Evolutionary conservation across 1,140 invertebrate genomes (phyloP), one percentile per base, ranked within the genome.

Genomic region (Cydia pomonella): DNA sequence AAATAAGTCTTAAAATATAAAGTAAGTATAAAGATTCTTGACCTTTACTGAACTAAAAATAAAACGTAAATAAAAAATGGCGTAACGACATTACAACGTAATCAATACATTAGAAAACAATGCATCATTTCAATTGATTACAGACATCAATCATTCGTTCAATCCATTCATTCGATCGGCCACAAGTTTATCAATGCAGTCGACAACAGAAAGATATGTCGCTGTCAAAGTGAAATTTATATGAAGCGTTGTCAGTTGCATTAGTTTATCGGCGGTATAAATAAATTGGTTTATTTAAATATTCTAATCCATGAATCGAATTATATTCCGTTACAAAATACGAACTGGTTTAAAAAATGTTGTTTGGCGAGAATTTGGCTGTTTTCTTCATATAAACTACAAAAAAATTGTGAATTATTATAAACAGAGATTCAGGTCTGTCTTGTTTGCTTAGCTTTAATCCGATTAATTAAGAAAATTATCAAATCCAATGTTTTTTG

Each of bases 71-170:
- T 23, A 59, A 69, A 66, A 69, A 69, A 38, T 38, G 27, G 64
- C 64, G 64, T 69, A 69, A 41, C 33, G 21, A 59, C 18, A 59
- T 59, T 59, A 59, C 29, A 33, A 38, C 29, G 9, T 69, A 38
- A 69, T 69, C 29, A 69, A 69, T 33, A 33, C 29, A 69, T 69
- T 69, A n/a, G 27, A 69, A 69, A 33, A 69, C 64, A 69, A 69
- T 69, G 27, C 64, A 69, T 69, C 64, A 69, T 69, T 69, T 69
- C 64, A 69, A 69, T 69, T 69, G 64, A 69, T 69, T 33, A 69
- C 64, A 13, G 16, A 7, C 64, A 69, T 69, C 64, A 69, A 69
- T 69, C 64, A 69, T 69, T 69, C 64, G 29, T 21, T 38, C 64
- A 69, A 33, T 69, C 64, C 64, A 69, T 69, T 69, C 64, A 69